These are phyloP conservation scores for Gymnoscelis rufifasciata DNA, from an alignment of 2,888 invertebrate species.

Conservation along the genomic window DNA sequence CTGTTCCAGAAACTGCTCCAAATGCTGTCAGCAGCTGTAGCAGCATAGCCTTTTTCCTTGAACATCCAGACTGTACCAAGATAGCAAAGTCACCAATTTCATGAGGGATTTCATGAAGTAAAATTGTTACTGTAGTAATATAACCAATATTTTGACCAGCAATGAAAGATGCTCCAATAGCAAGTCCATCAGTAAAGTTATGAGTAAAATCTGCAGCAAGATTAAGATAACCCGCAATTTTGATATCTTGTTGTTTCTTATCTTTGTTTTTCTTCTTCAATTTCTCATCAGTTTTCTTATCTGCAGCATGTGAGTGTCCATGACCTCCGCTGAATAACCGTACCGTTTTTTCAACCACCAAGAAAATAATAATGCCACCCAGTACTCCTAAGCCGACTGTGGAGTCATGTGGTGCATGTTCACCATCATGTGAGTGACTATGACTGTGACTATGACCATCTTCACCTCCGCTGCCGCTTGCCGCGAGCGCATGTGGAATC, in stretches of 20 bases:
- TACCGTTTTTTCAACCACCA: constrained; percentile 95
- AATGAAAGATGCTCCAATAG: constrained; percentile 98
- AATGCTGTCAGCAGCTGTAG: constrained; percentile 96
- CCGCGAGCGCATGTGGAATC: constrained; percentile 94
- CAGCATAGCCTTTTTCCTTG: constrained; percentile 94
- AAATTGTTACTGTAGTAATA: constrained; percentile 96
- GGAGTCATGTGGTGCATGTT: constrained; percentile 85
- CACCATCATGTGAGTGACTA: constrained; percentile 40
- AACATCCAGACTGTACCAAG: constrained; percentile 97
- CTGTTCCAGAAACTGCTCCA: constrained; percentile 95
- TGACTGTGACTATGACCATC: constrained; percentile 79
- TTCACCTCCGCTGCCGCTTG: constrained; percentile 59
- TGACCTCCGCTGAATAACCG: constrained; percentile 91
- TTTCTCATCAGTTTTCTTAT: constrained; percentile 65
- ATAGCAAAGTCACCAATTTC: constrained; percentile 99
- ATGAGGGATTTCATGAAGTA: constrained; percentile 99
- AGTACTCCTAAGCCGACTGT: constrained; percentile 96
- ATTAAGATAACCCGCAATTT: constrained; percentile 91
- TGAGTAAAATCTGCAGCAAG: constrained; percentile 98
- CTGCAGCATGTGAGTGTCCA: constrained; percentile 83
- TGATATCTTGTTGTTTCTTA: constrained; percentile 66
- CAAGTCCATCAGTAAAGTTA: constrained; percentile 99
- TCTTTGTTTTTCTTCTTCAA: constrained; percentile 56
- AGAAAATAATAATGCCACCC: constrained; percentile 93
- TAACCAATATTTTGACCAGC: constrained; percentile 92